Percentiles rank a stretch among this genome's conserved stretches.
These are phyloP conservation scores for Callipepla squamata DNA, from an alignment of 2,113 vertebrate species.

Conservation along the genomic window DNA sequence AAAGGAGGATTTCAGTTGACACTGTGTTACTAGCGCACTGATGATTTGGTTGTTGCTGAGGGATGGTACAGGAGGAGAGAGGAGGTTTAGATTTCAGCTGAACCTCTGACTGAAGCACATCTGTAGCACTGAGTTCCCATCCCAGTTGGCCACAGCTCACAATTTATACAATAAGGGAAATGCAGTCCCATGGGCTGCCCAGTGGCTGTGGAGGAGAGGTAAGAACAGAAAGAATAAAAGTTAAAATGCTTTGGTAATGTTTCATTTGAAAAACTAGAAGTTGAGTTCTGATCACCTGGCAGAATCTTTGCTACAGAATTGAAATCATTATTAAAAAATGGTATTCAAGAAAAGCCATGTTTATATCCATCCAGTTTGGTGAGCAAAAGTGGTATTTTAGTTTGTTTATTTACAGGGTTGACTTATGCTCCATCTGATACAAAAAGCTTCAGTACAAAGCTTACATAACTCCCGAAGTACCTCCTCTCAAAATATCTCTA, in stretches of 20 bases:
- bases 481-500: not conserved
- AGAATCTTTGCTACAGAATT: not conserved
- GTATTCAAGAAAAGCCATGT: not conserved
- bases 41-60: no score
- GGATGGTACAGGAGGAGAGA: not conserved
- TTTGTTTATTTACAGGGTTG: not conserved
- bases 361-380: not conserved
- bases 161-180: not conserved
- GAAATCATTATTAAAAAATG: not conserved
- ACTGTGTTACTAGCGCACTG: no score
- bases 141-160: not conserved
- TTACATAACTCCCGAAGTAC: not conserved
- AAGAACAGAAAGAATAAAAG: not conserved
- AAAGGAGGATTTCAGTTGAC: no score
- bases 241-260: not conserved
- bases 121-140: not conserved
- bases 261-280: not conserved
- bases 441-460: not conserved
- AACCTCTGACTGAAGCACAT: not conserved
- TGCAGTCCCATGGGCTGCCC: not conserved
- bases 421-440: not conserved
- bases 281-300: not conserved
- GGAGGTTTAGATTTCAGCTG: not conserved
- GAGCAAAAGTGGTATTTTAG: not conserved
- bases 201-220: not conserved